Conservation (phyloP, 2,797 vertebrate genomes). For the Anguilla anguilla region DNA sequence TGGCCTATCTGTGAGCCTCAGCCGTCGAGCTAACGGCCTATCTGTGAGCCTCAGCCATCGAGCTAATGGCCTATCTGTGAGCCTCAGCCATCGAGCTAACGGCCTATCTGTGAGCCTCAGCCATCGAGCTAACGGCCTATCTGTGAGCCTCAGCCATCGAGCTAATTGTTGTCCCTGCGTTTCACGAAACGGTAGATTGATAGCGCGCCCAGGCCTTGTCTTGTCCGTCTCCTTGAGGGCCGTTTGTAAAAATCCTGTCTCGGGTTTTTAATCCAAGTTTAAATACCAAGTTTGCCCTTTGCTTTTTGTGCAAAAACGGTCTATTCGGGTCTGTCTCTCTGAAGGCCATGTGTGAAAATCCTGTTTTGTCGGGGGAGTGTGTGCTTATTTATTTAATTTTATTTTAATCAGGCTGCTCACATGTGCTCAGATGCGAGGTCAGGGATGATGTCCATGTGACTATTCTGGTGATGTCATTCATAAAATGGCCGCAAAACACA, state of each 20-base stretch:
- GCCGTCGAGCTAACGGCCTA: too few species aligned
- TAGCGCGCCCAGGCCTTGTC: too few species aligned
- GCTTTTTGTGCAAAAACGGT: not conserved
- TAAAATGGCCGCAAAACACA: not conserved
- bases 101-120: too few species aligned
- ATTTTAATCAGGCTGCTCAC: not conserved
- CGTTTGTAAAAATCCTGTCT: not conserved
- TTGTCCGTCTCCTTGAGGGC: not conserved
- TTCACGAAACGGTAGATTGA: not conserved
- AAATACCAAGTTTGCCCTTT: not conserved
- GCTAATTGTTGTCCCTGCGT: not conserved
- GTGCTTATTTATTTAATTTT: not conserved
- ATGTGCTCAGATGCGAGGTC: not conserved
- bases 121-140: too few species aligned
- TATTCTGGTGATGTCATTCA: not conserved
- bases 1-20: too few species aligned
- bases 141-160: not conserved
- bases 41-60: too few species aligned
- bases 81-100: too few species aligned
- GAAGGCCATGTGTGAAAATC: not conserved
- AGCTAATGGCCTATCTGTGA: not conserved
- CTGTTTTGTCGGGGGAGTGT: not conserved
- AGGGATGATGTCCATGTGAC: not conserved
- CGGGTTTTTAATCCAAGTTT: not conserved
- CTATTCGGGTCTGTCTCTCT: not conserved